These are phyloP conservation scores for Bombus huntii DNA, from an alignment of 1,140 invertebrate species.

Conservation along the genomic window DNA sequence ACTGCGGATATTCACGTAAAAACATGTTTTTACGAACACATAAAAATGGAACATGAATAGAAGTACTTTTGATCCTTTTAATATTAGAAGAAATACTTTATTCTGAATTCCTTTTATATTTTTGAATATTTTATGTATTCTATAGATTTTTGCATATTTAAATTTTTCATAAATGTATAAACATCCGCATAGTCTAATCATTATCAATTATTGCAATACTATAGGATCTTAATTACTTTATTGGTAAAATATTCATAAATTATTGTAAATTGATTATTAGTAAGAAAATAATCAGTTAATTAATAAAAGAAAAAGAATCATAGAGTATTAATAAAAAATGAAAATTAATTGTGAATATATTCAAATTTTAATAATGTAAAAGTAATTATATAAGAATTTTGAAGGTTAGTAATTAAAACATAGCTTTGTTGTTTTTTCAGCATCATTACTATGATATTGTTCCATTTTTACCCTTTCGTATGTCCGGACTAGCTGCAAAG, in stretches of 20 bases:
- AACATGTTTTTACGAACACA: neutral
- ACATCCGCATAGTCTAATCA: neutral
- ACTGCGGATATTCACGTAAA: neutral
- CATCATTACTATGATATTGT: conserved; percentile 23
- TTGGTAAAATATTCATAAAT: neutral
- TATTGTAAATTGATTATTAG: neutral
- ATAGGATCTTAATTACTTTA: neutral
- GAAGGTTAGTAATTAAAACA: neutral
- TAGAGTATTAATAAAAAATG: neutral
- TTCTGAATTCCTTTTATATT: too few relatives aligned
- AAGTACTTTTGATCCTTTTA: neutral
- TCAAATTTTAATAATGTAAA: neutral
- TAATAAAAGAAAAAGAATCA: neutral
- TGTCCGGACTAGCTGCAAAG: conserved; percentile 56
- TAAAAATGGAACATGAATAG: neutral
- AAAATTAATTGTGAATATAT: neutral
- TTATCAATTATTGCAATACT: neutral
- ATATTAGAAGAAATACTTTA: neutral
- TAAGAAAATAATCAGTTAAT: neutral
- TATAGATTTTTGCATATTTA: neutral
- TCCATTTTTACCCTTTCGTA: conserved; percentile 56
- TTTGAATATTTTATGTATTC: neutral
- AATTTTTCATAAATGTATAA: neutral
- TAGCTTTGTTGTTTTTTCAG: conserved; percentile 20
- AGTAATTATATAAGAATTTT: neutral